These are phyloP conservation scores for Eurystomus glaucurus DNA, from an alignment of 2,797 vertebrate species.

Conservation along the genomic window DNA sequence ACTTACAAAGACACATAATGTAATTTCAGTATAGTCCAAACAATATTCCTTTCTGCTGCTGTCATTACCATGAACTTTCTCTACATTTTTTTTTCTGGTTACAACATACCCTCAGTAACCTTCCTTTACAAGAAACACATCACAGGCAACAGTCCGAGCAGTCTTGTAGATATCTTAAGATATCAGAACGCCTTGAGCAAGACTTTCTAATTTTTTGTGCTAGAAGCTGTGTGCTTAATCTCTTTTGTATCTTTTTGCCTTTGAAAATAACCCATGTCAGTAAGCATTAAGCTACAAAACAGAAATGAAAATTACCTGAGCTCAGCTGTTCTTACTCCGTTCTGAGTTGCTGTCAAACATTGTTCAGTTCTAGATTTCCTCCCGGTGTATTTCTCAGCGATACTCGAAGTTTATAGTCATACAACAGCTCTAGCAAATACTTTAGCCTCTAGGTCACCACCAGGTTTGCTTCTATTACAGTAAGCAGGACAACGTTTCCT, in stretches of 20 bases:
- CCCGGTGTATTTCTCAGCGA: neutral
- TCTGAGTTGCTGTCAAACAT: neutral
- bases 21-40: constrained; percentile 23
- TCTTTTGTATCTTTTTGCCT: neutral
- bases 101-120: neutral
- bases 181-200: neutral
- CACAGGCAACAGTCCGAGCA: neutral
- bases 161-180: neutral
- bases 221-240: neutral
- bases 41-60: neutral
- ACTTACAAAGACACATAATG: neutral
- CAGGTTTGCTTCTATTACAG: neutral
- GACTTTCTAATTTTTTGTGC: neutral
- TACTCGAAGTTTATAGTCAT: neutral
- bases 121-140: neutral
- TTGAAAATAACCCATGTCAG: neutral
- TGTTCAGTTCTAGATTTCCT: neutral
- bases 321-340: neutral
- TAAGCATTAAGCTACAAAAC: neutral
- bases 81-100: neutral
- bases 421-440: neutral
- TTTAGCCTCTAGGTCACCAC: neutral
- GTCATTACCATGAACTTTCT: constrained; percentile 27
- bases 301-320: neutral
- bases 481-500: neutral